A percentile compares a stretch with the other conserved stretches of the same genome.
Evolutionary conservation across 2,113 vertebrate species (phyloP).

Genomic region (Fulmarus glacialis): DNA sequence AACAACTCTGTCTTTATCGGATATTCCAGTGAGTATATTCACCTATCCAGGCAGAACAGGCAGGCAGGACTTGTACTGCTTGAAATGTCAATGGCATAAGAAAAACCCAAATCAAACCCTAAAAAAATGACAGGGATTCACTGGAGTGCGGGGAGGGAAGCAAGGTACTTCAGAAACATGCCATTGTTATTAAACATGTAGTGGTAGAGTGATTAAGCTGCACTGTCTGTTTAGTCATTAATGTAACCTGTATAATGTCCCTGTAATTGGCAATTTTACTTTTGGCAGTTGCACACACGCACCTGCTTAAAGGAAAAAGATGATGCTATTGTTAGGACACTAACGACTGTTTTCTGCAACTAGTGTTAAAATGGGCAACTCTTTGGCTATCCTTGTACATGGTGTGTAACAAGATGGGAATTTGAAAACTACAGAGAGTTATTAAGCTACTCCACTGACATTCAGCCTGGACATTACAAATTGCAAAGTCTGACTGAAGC

Average conservation of each 20-base stretch:
- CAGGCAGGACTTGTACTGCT: neutral
- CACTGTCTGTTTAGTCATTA: neutral
- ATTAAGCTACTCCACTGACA: neutral
- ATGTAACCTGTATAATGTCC: neutral
- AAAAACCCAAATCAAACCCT: neutral
- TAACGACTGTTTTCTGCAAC: neutral
- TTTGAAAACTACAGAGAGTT: neutral
- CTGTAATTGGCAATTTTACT: neutral
- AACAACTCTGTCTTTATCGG: neutral
- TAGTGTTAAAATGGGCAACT: neutral
- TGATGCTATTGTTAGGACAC: neutral
- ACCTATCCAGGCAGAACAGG: neutral
- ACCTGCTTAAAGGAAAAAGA: neutral
- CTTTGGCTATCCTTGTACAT: neutral
- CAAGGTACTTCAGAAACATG: neutral
- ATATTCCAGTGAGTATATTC: neutral
- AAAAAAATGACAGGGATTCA: neutral
- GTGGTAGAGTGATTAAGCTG: neutral
- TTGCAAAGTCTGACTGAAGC: neutral
- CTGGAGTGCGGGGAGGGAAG: neutral
- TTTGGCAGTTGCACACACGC: neutral
- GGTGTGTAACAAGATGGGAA: neutral
- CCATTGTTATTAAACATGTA: neutral
- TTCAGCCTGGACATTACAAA: neutral
- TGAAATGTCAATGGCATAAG: neutral